phyloP scores from a whole-genome alignment of 2,797 vertebrate genomes.

The Melanogrammus aeglefinus region DNA sequence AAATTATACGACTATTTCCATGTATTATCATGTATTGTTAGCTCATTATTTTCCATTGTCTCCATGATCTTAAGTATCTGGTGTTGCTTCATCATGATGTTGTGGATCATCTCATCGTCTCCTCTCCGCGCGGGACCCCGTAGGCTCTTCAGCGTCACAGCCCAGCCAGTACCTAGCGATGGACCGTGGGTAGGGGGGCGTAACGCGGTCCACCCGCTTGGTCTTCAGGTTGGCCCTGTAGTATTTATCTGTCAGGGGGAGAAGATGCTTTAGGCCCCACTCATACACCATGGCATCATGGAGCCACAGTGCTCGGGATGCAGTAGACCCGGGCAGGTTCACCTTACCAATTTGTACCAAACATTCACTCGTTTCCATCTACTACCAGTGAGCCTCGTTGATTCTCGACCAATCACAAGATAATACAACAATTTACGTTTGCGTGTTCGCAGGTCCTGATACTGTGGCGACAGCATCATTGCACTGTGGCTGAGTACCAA shows the following conservation, averaged over 20 bases:
- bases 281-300: not conserved
- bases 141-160: conserved; percentile 65
- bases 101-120: conserved; percentile 39
- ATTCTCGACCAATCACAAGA: too few species aligned
- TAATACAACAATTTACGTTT: not conserved
- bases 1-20: not conserved
- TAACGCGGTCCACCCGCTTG: conserved; percentile 73
- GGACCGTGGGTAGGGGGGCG: conserved; percentile 87
- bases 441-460: too few species aligned
- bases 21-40: not conserved
- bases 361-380: not conserved
- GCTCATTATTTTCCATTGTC: not conserved
- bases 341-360: not conserved
- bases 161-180: conserved; percentile 92
- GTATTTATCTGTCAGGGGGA: conserved; percentile 83
- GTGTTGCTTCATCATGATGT: not conserved
- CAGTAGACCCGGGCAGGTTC: not conserved
- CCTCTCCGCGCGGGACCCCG: conserved; percentile 58
- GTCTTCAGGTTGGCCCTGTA: conserved; percentile 86
- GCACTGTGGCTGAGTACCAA: too few species aligned
- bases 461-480: too few species aligned
- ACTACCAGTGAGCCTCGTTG: not conserved
- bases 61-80: not conserved
- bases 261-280: not conserved
- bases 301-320: not conserved